Percentiles rank a stretch among this genome's conserved stretches.
Evolutionary conservation across 1,140 invertebrate genomes (phyloP).

Genomic region (Trachelipus rathkii): DNA sequence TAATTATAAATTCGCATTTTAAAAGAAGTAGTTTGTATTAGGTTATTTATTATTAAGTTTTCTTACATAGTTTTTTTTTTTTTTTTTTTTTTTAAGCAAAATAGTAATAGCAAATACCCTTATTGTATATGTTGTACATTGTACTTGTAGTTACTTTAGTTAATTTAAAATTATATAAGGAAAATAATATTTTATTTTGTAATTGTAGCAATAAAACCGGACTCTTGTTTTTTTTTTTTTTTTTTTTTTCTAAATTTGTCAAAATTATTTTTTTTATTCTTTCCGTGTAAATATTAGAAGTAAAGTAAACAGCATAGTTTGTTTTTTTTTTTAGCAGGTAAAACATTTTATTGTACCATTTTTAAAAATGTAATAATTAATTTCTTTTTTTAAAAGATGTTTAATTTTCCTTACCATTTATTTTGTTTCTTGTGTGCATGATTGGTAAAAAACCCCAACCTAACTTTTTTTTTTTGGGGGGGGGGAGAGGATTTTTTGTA

Average conservation of each 20-base stretch:
- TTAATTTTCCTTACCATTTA: too few species aligned
- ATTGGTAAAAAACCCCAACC: too few species aligned
- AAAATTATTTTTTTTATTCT: neutral
- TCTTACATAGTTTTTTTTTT: neutral
- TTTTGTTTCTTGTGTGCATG: too few species aligned
- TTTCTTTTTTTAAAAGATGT: too few species aligned
- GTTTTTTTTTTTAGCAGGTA: neutral
- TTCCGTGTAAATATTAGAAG: too few species aligned
- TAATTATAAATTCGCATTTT: neutral
- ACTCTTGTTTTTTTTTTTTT: neutral
- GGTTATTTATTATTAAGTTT: too few species aligned
- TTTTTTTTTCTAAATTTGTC: neutral
- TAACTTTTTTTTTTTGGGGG: too few species aligned
- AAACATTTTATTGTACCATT: neutral
- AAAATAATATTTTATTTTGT: neutral
- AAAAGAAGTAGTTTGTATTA: neutral
- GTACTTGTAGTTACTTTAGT: neutral
- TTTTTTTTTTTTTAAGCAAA: neutral
- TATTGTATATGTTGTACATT: slow-evolving; percentile 1
- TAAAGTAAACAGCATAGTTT: neutral
- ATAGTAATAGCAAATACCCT: neutral
- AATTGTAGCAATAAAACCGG: neutral
- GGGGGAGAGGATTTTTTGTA: too few species aligned
- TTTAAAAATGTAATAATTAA: too few species aligned
- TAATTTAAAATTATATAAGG: neutral